These are phyloP conservation scores for Rhinella marina DNA, from an alignment of 2,797 vertebrate genomes.

Conservation along the genomic window DNA sequence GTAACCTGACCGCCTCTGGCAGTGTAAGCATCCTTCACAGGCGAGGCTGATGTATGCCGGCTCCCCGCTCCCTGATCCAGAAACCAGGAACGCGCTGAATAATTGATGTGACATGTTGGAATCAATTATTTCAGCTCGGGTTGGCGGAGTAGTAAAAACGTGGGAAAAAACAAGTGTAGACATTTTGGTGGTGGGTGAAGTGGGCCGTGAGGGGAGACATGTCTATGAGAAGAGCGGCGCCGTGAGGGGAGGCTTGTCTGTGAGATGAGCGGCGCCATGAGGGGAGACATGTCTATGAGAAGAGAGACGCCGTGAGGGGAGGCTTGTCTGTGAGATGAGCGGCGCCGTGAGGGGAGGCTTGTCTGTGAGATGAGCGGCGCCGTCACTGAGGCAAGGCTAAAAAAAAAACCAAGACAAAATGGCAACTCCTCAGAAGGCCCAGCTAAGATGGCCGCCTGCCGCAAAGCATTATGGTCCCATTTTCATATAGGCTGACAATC, in stretches of 20 bases:
- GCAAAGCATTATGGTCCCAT: neutral
- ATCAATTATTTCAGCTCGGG: constrained; percentile 34
- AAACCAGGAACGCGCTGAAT: neutral
- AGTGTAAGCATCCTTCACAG: neutral
- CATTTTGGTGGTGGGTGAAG: neutral
- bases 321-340: neutral
- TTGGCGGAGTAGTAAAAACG: constrained; percentile 17
- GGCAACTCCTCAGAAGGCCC: neutral
- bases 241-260: no score
- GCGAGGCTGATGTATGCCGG: neutral
- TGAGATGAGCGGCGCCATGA: neutral
- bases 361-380: neutral
- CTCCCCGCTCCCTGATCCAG: neutral
- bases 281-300: neutral
- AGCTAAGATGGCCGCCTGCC: neutral
- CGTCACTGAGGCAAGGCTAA: no score
- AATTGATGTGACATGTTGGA: constrained; percentile 49
- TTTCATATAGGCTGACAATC: neutral
- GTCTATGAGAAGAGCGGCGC: neutral
- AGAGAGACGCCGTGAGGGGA: neutral
- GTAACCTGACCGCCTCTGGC: constrained; percentile 15
- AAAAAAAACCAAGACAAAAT: neutral
- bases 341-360: neutral
- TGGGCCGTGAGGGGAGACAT: neutral
- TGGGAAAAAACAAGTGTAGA: constrained; percentile 24